A percentile compares a stretch with the other conserved stretches of the same genome.
These are phyloP conservation scores for Pterocles orientalis DNA, from an alignment of 2,113 vertebrate genomes.

Conservation along the genomic window DNA sequence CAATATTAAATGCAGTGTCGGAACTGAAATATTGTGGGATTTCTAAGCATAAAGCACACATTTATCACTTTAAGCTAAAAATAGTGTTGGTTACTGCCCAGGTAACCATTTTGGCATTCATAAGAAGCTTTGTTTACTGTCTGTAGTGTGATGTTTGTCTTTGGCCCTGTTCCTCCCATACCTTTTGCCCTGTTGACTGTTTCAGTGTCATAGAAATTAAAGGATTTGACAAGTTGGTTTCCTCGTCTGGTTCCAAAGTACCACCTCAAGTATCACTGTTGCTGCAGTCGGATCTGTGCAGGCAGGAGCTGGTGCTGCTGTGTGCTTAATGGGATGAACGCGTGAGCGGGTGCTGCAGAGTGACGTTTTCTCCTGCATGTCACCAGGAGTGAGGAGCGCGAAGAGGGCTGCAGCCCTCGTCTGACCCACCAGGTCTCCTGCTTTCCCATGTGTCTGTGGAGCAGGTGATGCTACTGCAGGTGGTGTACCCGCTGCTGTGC, in stretches of 20 bases:
- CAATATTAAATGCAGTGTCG: neutral
- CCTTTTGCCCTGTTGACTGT: slow-evolving; percentile 41
- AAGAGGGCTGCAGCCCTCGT: neutral
- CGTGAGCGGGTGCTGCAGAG: rapidly evolving
- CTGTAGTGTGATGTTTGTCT: slow-evolving; percentile 30
- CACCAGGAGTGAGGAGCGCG: rapidly evolving
- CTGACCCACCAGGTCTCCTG: neutral
- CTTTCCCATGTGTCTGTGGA: rapidly evolving
- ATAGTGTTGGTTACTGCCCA: slow-evolving; percentile 13
- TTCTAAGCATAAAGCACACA: slow-evolving; percentile 23
- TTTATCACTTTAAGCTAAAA: slow-evolving; percentile 1
- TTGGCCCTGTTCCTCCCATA: neutral
- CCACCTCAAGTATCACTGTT: neutral
- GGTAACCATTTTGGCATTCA: neutral
- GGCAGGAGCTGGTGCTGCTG: neutral
- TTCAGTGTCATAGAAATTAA: slow-evolving; percentile 64
- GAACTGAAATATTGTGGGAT: neutral
- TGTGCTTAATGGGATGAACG: neutral
- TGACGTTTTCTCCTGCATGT: rapidly evolving
- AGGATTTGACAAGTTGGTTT: slow-evolving; percentile 47
- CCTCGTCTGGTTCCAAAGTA: neutral
- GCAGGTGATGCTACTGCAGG: neutral
- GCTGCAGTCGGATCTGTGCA: rapidly evolving
- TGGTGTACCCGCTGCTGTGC: neutral
- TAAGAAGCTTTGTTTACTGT: slow-evolving; percentile 47